A percentile compares a stretch with the other conserved stretches of the same genome.
Conservation (phyloP, 1,140 invertebrate genomes). For the Zaprionus inermis region DNA sequence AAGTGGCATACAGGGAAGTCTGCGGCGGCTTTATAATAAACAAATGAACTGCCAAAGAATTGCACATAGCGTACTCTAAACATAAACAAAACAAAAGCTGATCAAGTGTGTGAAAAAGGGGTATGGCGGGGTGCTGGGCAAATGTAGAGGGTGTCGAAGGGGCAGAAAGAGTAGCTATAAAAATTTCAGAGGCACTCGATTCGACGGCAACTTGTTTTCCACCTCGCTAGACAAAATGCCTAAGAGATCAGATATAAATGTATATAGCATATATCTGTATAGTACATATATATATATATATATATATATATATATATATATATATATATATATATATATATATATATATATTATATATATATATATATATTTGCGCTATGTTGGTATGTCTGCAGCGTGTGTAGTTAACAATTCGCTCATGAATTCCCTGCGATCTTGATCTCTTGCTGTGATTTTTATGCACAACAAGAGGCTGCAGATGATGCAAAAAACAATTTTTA, state of each 20-base stretch:
- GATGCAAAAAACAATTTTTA: constrained; percentile 72
- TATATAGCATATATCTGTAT: constrained; percentile 17
- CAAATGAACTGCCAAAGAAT: constrained; percentile 76
- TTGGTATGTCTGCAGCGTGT: constrained; percentile 1
- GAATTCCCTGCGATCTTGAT: constrained; percentile 25
- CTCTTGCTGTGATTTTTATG: constrained; percentile 81
- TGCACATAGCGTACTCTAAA: constrained; percentile 75
- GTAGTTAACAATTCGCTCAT: constrained; percentile 25
- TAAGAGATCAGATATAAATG: constrained; percentile 28
- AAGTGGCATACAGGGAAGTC: constrained; percentile 76
- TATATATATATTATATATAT: constrained; percentile 4
- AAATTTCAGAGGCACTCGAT: constrained; percentile 71
- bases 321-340: constrained; percentile 16
- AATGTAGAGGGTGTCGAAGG: constrained; percentile 3
- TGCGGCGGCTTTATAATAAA: constrained; percentile 75
- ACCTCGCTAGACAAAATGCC: constrained; percentile 69
- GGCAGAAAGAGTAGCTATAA: constrained; percentile 46
- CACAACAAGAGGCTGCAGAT: constrained; percentile 76
- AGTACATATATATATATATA: constrained; percentile 3
- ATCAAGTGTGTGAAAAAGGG: background rate
- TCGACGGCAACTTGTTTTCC: constrained; percentile 73
- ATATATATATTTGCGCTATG: background rate
- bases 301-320: constrained; percentile 1
- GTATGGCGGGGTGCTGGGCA: background rate
- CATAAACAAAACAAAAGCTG: constrained; percentile 70